Percentiles rank a stretch among this genome's conserved stretches.
Evolutionary conservation across 1,140 invertebrate species (phyloP).

Genomic region (Lepeophtheirus salmonis): DNA sequence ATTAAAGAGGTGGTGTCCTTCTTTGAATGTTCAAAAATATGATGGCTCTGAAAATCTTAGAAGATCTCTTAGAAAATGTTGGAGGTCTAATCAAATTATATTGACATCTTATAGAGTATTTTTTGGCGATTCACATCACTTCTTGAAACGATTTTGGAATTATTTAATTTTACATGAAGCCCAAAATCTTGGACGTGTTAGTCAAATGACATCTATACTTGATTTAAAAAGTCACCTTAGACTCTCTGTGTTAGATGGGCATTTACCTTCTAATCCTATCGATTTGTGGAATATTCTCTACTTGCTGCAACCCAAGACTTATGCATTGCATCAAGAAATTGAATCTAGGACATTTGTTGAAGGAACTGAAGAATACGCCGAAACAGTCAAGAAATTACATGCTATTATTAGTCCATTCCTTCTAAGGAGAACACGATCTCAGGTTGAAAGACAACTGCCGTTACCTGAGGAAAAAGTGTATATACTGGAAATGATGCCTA

Average conservation of each 20-base stretch:
- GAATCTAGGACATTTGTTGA: background rate
- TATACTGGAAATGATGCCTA: background rate
- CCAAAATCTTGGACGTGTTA: slow-evolving; percentile 1
- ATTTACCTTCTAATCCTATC: background rate
- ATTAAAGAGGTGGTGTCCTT: background rate
- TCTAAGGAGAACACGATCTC: background rate
- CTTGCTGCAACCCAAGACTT: background rate
- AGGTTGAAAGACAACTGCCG: background rate
- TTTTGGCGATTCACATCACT: background rate
- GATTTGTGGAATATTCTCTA: slow-evolving; percentile 5
- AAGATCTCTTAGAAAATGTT: background rate
- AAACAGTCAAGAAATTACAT: background rate
- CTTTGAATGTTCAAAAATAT: background rate
- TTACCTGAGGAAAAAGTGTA: background rate
- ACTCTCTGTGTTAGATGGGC: background rate
- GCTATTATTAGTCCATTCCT: background rate
- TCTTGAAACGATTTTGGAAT: background rate
- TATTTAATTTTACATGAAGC: background rate
- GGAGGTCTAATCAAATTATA: background rate
- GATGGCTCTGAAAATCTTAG: background rate
- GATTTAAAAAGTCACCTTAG: background rate
- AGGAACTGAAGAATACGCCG: background rate
- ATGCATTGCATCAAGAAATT: background rate
- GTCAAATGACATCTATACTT: background rate
- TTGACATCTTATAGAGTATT: background rate